Percentiles rank a stretch among this genome's conserved stretches.
phyloP scores from a whole-genome alignment of 2,113 vertebrate species.

The Larimichthys crocea region DNA sequence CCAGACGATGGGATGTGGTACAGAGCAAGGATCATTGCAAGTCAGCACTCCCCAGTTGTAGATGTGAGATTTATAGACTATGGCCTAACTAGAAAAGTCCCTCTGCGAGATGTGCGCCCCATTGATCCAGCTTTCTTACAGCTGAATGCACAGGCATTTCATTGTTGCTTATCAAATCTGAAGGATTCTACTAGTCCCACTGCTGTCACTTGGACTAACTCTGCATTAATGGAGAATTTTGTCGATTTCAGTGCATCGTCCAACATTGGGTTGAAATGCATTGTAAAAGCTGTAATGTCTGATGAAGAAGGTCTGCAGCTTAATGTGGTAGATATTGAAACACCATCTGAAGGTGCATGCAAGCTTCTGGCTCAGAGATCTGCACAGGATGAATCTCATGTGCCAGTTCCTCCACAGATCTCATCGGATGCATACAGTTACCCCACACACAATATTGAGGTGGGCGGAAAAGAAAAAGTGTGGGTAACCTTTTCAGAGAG shows the following conservation, averaged over 20 bases:
- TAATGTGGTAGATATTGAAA: constrained; percentile 58
- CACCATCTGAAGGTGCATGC: constrained; percentile 14
- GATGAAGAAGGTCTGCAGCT: constrained; percentile 52
- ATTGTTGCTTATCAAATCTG: constrained; percentile 46
- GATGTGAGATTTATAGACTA: constrained; percentile 72
- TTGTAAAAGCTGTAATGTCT: constrained; percentile 34
- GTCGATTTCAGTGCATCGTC: not conserved
- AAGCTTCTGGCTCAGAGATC: constrained; percentile 27
- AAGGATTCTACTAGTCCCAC: not conserved
- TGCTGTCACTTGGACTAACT: not conserved
- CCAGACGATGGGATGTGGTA: constrained; percentile 66
- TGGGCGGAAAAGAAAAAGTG: constrained; percentile 85
- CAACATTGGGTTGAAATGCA: constrained; percentile 37
- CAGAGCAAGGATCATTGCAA: constrained; percentile 62
- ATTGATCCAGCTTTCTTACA: constrained; percentile 63
- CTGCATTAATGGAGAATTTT: constrained; percentile 42
- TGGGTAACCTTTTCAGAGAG: constrained; percentile 83
- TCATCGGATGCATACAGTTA: constrained; percentile 83
- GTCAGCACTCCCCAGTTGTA: constrained; percentile 32
- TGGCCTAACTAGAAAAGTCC: constrained; percentile 54
- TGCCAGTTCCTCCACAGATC: constrained; percentile 67
- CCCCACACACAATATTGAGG: constrained; percentile 84
- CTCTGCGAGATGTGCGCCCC: constrained; percentile 42
- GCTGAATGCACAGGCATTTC: constrained; percentile 59
- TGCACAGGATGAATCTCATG: constrained; percentile 62